Percentiles rank a stretch among this genome's conserved stretches.
phyloP scores from a whole-genome alignment of 1,140 invertebrate genomes.

The Bombus sibiricus region DNA sequence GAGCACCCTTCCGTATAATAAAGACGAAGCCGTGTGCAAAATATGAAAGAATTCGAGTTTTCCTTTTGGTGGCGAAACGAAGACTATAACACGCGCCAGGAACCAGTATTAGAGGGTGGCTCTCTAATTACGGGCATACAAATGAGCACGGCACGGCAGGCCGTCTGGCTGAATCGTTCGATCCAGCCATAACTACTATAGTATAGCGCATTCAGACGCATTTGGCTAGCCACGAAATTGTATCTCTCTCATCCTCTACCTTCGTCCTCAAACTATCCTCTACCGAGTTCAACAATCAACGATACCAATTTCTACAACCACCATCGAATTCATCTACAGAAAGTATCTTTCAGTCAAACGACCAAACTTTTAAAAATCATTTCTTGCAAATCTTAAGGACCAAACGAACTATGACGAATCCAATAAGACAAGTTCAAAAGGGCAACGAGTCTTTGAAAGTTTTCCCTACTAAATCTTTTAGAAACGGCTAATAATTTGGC shows the following conservation, averaged over 20 bases:
- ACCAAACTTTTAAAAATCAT: background rate
- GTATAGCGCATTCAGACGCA: conserved; percentile 31
- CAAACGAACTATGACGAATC: too few species aligned
- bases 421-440: too few species aligned
- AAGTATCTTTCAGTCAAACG: background rate
- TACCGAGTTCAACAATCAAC: background rate
- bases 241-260: background rate
- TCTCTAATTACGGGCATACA: conserved; percentile 79
- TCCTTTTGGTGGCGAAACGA: background rate
- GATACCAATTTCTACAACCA: background rate
- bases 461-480: too few species aligned
- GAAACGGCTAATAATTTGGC: too few species aligned
- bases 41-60: background rate
- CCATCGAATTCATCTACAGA: background rate
- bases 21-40: background rate
- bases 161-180: conserved; percentile 53
- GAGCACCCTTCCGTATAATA: background rate
- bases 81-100: conserved; percentile 53
- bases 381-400: background rate
- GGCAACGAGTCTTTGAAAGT: too few species aligned
- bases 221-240: conserved; percentile 21
- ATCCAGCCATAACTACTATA: conserved; percentile 55
- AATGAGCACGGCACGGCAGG: conserved; percentile 70
- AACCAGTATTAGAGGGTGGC: conserved; percentile 71
- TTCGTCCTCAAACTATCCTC: background rate